Conservation (phyloP, 2,888 invertebrate species). For the Volucella inanis region DNA sequence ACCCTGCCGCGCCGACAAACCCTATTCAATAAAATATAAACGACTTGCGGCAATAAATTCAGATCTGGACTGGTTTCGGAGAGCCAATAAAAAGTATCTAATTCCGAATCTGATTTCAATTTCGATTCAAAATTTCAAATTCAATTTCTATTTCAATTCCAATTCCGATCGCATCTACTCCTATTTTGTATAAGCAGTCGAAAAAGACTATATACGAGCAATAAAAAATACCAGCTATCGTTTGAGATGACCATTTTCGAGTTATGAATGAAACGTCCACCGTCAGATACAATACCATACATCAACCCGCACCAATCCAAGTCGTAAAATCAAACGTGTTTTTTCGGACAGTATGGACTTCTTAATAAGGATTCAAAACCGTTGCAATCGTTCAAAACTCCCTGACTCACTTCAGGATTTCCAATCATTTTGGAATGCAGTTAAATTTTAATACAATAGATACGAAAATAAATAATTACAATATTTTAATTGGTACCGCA, state of each 20-base stretch:
- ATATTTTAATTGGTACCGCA: slow-evolving; percentile 41
- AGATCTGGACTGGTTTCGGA: slow-evolving; percentile 45
- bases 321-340: slow-evolving; percentile 37
- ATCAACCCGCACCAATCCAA: slow-evolving; percentile 6
- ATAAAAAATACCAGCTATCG: neutral
- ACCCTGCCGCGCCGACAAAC: neutral
- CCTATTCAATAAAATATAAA: slow-evolving; percentile 1
- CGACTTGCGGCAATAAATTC: slow-evolving; percentile 50
- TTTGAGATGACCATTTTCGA: slow-evolving; percentile 40
- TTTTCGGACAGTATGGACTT: neutral
- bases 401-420: slow-evolving; percentile 44
- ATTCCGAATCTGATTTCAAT: slow-evolving; percentile 2
- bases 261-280: slow-evolving; percentile 65
- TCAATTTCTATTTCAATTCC: too few species aligned
- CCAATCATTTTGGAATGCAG: slow-evolving; percentile 47
- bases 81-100: slow-evolving; percentile 19
- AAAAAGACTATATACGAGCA: too few species aligned
- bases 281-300: neutral
- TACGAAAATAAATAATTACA: slow-evolving; percentile 35
- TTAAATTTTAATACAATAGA: slow-evolving; percentile 5
- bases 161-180: too few species aligned
- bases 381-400: neutral
- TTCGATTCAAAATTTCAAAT: too few species aligned
- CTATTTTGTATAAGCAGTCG: too few species aligned
- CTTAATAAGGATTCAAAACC: slow-evolving; percentile 30